Conservation (phyloP, 2,888 invertebrate species). For the Tetragonisca angustula region DNA sequence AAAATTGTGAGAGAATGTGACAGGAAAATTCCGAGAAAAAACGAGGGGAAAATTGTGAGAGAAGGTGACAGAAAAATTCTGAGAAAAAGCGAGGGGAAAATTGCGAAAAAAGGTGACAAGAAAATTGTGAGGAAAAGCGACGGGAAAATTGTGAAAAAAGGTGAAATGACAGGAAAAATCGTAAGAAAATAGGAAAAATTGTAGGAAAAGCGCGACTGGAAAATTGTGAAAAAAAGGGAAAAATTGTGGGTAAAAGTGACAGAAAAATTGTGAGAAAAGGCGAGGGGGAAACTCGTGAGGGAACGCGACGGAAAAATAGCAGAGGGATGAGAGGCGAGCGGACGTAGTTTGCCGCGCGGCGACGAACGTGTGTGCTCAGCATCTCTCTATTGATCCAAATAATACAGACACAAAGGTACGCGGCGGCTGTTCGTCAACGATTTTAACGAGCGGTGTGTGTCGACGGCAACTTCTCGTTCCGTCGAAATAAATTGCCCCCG, state of each 20-base stretch:
- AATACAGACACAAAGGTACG: constrained; percentile 59
- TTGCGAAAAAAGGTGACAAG: neutral
- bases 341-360: constrained; percentile 21
- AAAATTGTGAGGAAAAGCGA: no score
- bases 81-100: neutral
- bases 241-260: no score
- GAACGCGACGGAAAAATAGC: constrained; percentile 6
- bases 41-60: neutral
- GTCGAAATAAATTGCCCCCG: constrained; percentile 59
- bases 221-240: no score
- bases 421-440: constrained; percentile 49
- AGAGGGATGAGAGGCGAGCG: constrained; percentile 22
- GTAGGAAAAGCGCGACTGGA: no score
- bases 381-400: constrained; percentile 62
- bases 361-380: constrained; percentile 24
- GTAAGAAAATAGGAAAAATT: neutral
- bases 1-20: neutral
- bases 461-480: constrained; percentile 55
- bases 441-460: constrained; percentile 61
- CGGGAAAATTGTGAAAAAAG: no score
- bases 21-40: neutral
- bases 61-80: no score
- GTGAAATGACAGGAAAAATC: no score
- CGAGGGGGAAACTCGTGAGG: neutral
- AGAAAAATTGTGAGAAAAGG: neutral